Evolutionary conservation across 2,797 vertebrate species (phyloP), one percentile per base, ranked within the genome.

Genomic region (Loriculus beryllinus): DNA sequence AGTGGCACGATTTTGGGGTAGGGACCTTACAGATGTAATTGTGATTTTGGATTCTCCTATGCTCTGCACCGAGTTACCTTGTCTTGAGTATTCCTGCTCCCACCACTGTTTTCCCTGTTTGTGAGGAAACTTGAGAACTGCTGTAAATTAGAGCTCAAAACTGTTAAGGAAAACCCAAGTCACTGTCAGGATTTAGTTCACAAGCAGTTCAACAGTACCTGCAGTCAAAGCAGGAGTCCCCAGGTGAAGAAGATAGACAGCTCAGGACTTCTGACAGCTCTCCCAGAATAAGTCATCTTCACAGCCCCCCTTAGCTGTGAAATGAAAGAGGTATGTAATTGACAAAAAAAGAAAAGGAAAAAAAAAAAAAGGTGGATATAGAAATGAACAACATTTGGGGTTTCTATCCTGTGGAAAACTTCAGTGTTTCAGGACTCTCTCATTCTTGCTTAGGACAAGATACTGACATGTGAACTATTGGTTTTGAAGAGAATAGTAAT

Each of bases 141-240:
- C 59, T 83, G n/a, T 70, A 77, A 82, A 80, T 72, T 74, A 33
- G 39, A 84, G 54, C 35, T 85, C 49, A 65, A 76, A 80, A 82
- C 13, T 54, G 12, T 43, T 54, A 47, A 63, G 64, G 56, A 87
- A 82, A 91, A 51, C 28, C 56, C 56, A 74, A 82, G 11, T 37
- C 56, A 42, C 23, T 33, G 17, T 14, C 42, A 77, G 25, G 42
- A 82, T 5, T 70, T 18, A 31, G 31, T 67, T 89, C 68, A 31
- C 56, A 63, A 65, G 40, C 42, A 72, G 54, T 57, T 56, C 42
- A 71, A 17, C 26, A 71, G 59, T 65, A 76, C 45, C 70, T 86
- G 49, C 47, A 71, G 18, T 88, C 75, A 89, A 59, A 86, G 54
- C 16, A 91, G 59, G 39, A 86, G 78, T 68, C 11, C 12, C 33